Base-by-base conservation (phyloP, 2,888 invertebrate species). In the Malachius bipustulatus region DNA sequence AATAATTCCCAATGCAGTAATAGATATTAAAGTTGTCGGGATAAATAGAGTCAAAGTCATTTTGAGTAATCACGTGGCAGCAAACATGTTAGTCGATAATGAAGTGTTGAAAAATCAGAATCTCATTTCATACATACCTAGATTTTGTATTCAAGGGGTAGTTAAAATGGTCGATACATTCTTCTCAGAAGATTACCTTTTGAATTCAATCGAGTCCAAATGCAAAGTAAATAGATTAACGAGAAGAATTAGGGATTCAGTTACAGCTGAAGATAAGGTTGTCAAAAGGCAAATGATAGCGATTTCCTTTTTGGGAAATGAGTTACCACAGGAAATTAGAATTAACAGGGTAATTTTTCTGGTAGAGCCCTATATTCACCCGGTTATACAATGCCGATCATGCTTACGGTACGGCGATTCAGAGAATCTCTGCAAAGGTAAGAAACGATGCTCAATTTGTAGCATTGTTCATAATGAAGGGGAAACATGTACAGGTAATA, bases 141-240 rank as follows among this genome's bases (percentile, higher is more conserved):
- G n/a, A n/a, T n/a, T n/a, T n/a, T n/a, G n/a, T n/a, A n/a, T n/a
- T n/a, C n/a, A n/a, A n/a, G n/a, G n/a, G n/a, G n/a, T n/a, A n/a
- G n/a, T n/a, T n/a, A n/a, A n/a, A n/a, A n/a, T 19, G n/a, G 24
- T 19, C 6, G 24, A 19, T n/a, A 19, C 24, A 19, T 19, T 19
- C 24, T 19, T 19, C n/a, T 6, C 6, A 8, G 24, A 19, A n/a
- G 24, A 6, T 8, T 19, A 19, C n/a, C n/a, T 19, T 6, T 19
- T 19, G n/a, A n/a, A 19, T 19, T 19, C 24, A 6, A 19, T 19
- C 24, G 24, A 19, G n/a, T 19, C 24, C n/a, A 19, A 19, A 19
- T 8, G 24, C n/a, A 19, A 19, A 19, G 24, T 19, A 19, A 19
- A 6, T 8, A n/a, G n/a, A n/a, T n/a, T n/a, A n/a, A n/a, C n/a